A percentile compares a stretch with the other conserved stretches of the same genome.
Evolutionary conservation across 2,113 vertebrate genomes (phyloP).

Genomic region (Gobio gobio): DNA sequence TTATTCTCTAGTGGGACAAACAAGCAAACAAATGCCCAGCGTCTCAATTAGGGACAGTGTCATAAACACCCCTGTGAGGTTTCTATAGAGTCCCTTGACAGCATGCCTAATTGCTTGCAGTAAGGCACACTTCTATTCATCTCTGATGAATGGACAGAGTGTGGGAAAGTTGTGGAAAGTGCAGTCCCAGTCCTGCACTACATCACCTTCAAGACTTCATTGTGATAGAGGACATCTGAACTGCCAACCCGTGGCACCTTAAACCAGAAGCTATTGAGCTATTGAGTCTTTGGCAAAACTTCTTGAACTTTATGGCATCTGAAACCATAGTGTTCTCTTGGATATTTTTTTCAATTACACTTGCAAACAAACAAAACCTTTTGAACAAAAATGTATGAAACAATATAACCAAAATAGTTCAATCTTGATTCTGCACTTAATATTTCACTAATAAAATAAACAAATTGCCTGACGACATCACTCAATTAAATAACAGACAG

Average conservation of each 20-base stretch:
- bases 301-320: background rate
- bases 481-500: background rate
- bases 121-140: conserved; percentile 40
- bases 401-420: background rate
- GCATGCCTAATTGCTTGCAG: conserved; percentile 19
- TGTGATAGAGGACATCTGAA: background rate
- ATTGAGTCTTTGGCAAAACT: background rate
- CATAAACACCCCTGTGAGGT: conserved; percentile 3
- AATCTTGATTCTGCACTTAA: background rate
- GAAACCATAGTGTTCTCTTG: background rate
- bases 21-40: conserved; percentile 7
- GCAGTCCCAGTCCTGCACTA: conserved; percentile 3
- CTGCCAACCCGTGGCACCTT: background rate
- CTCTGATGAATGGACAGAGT: conserved; percentile 15
- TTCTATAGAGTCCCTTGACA: conserved; percentile 7
- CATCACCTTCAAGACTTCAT: background rate
- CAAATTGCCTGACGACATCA: background rate
- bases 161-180: conserved; percentile 26
- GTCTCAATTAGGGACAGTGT: conserved; percentile 6
- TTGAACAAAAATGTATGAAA: background rate
- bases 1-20: background rate
- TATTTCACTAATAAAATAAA: background rate
- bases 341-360: background rate
- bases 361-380: background rate
- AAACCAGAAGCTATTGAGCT: background rate